These are phyloP conservation scores for Atrichornis clamosus DNA, from an alignment of 2,113 vertebrate genomes.

Conservation along the genomic window DNA sequence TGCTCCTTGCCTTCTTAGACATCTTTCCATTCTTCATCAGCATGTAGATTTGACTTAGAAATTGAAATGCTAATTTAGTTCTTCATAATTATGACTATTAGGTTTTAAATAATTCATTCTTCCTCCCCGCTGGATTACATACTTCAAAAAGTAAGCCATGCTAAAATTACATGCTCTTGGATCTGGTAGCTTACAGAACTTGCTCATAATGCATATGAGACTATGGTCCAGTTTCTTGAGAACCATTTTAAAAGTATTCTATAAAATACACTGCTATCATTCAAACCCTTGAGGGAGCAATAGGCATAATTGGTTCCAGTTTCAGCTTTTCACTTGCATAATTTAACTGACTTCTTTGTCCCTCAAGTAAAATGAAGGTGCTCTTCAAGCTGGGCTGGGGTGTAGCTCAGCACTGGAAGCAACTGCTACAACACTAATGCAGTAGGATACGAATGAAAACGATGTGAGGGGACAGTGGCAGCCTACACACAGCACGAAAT, in stretches of 20 bases:
- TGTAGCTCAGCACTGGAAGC: neutral
- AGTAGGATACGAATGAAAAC: neutral
- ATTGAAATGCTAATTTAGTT: constrained; percentile 38
- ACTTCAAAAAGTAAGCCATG: constrained; percentile 50
- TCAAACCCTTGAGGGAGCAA: constrained; percentile 9
- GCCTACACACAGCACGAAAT: neutral
- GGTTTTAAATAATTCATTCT: constrained; percentile 56
- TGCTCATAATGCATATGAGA: constrained; percentile 9
- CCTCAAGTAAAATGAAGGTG: constrained; percentile 27
- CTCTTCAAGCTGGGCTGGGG: neutral
- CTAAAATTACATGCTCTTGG: constrained; percentile 45
- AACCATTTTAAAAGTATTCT: constrained; percentile 1
- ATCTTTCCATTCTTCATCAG: constrained; percentile 3
- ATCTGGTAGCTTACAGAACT: constrained; percentile 31
- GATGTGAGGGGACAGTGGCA: neutral
- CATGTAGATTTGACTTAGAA: constrained; percentile 33
- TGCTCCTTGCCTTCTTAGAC: neutral
- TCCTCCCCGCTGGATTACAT: neutral
- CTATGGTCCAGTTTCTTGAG: constrained; percentile 10
- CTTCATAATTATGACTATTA: constrained; percentile 50
- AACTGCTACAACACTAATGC: neutral
- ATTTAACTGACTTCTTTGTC: constrained; percentile 2
- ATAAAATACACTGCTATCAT: constrained; percentile 7
- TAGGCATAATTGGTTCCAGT: constrained; percentile 11
- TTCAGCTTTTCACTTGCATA: constrained; percentile 40